phyloP scores from a whole-genome alignment of 2,113 vertebrate species.

The Corythoichthys haematopterus region DNA sequence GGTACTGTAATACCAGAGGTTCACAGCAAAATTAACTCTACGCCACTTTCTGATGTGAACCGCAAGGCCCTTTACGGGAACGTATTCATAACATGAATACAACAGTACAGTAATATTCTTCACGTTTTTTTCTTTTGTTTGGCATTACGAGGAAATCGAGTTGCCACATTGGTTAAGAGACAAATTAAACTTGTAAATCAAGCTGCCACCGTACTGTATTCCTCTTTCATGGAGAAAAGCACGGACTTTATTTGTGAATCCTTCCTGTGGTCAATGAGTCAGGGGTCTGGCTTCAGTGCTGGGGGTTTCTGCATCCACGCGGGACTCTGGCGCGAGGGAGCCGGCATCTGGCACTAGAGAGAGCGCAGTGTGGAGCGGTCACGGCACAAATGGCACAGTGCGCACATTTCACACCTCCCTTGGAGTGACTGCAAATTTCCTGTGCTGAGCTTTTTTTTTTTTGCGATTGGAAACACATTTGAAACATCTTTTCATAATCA shows the following conservation, averaged over 20 bases:
- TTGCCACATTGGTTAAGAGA: too few species aligned
- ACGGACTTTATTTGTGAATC: constrained; percentile 50
- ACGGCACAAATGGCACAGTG: constrained; percentile 68
- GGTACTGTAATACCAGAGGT: not conserved
- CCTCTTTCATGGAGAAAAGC: constrained; percentile 21
- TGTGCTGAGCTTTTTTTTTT: constrained; percentile 54
- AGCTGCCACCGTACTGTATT: too few species aligned
- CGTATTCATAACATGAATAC: not conserved
- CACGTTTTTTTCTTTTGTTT: not conserved
- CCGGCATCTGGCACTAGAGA: constrained; percentile 58
- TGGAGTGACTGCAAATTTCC: constrained; percentile 72
- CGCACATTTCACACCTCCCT: constrained; percentile 73
- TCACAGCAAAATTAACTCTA: not conserved
- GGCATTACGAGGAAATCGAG: not conserved
- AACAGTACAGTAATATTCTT: not conserved
- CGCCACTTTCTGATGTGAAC: not conserved
- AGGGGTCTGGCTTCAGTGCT: constrained; percentile 17
- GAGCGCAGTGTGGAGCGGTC: constrained; percentile 55
- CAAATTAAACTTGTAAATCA: too few species aligned
- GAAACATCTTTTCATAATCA: constrained; percentile 67
- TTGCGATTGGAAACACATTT: constrained; percentile 63
- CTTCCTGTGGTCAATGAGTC: constrained; percentile 50
- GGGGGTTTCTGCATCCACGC: constrained; percentile 56
- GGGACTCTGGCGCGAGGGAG: constrained; percentile 37
- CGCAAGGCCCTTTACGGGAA: not conserved